Base-by-base conservation (phyloP, 2,888 invertebrate genomes). In the Strigamia transsilvanica region DNA sequence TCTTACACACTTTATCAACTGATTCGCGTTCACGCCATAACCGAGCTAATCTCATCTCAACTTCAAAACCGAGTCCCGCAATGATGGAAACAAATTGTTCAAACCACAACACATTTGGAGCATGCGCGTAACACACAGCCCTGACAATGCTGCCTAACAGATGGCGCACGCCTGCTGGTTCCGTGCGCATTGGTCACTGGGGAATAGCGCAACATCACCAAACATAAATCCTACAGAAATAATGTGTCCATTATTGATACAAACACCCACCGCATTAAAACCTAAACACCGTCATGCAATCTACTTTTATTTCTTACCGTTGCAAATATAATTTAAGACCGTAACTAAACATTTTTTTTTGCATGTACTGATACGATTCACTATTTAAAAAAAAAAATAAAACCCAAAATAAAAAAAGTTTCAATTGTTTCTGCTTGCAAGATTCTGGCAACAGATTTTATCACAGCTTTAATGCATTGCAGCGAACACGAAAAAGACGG, bases 181-280 rank as follows among this genome's bases (percentile, higher is more conserved):
- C 73, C 73, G 73, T 73, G 73, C 73, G 73, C 73, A 73, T 73
- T 73, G 73, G 73, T 73, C 73, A 73, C 73, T 73, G 27, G 73
- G 73, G 73, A 73, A 73, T 32, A 32, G 73, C 73, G 32, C 73
- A 73, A 73, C 73, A 73, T 73, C 73, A 73, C 73, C 73, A 23
- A 32, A 73, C 73, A 73, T 73, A 73, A 73, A 73, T 73, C 73
- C 73, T 73, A 32, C 7, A 32, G 32, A 73, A 73, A 73, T 73
- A 73, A 73, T 73, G 73, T 73, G 73, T 73, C 73, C 73, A 73
- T 73, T 73, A 73, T 73, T 73, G 73, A 73, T 73, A 73, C 73
- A 32, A 56, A n/a, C 27, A 13, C 73, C 12, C 32, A 12, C 27
- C 73, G 23, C 23, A n/a, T 32, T 73, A 32, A 73, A 73, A 32